Percentiles rank a stretch among this genome's conserved stretches.
Conservation (phyloP, 2,113 vertebrate species). For the Thryonomys swinderianus region DNA sequence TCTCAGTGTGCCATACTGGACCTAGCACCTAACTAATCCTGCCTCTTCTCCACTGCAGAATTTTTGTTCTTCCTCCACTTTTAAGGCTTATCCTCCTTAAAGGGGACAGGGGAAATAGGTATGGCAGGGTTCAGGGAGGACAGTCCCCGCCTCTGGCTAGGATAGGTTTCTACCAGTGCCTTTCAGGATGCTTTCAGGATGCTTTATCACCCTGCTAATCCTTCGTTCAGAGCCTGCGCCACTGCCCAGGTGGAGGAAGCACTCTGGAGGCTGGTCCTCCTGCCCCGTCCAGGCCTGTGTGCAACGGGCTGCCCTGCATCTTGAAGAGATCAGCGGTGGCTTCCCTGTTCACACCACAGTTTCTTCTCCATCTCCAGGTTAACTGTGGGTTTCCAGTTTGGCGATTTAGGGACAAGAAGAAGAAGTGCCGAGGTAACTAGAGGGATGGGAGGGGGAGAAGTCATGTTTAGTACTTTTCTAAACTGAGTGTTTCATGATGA, state of each 20-base stretch:
- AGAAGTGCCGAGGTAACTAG: no score
- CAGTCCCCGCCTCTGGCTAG: background rate
- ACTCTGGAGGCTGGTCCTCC: background rate
- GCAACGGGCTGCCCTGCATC: background rate
- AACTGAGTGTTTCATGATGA: background rate
- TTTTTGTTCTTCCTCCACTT: background rate
- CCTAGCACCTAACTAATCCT: background rate
- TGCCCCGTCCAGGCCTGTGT: background rate
- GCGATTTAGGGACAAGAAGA: no score
- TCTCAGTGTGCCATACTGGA: fast-evolving
- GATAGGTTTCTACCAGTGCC: background rate
- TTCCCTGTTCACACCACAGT: background rate
- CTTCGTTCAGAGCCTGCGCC: background rate
- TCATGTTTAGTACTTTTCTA: background rate
- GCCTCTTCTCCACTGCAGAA: background rate
- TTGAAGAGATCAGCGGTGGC: background rate
- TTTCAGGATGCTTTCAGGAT: background rate
- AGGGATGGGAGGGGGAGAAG: fast-evolving
- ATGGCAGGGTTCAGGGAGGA: background rate
- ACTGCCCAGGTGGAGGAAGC: background rate
- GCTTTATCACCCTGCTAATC: background rate
- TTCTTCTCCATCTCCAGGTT: background rate
- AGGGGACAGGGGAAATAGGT: background rate
- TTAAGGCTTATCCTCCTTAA: background rate
- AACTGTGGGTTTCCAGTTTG: background rate